These are phyloP conservation scores for Struthio camelus DNA, from an alignment of 2,113 vertebrate genomes.

Conservation along the genomic window DNA sequence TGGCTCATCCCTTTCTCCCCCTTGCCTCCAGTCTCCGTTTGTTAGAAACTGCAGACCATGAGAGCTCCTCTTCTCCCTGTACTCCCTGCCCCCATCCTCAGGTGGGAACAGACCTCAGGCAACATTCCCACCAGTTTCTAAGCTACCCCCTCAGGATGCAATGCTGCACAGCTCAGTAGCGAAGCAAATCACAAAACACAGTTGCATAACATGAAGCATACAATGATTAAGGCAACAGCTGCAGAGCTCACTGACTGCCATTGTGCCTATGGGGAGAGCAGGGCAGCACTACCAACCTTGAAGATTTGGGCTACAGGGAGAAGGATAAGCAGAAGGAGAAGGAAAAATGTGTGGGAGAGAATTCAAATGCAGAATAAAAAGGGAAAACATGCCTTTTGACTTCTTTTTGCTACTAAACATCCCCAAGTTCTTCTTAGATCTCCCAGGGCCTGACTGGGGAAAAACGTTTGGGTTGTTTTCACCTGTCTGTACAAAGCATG, in stretches of 20 bases:
- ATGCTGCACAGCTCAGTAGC: not conserved
- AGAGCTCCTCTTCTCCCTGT: not conserved
- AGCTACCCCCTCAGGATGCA: not conserved
- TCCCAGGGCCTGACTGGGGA: not conserved
- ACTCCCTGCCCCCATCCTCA: not conserved
- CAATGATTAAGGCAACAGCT: not conserved
- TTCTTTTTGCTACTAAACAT: not conserved
- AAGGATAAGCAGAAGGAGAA: not conserved
- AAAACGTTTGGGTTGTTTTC: too few species aligned
- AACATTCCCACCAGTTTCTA: not conserved
- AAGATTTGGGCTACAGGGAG: not conserved
- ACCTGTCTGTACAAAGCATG: too few species aligned
- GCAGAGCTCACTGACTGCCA: not conserved
- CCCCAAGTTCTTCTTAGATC: not conserved
- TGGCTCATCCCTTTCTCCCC: not conserved
- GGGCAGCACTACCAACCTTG: not conserved
- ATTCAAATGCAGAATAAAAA: not conserved
- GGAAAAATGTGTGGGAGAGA: not conserved
- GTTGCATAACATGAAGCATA: constrained; percentile 10
- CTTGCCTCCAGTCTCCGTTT: not conserved
- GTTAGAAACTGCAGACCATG: not conserved
- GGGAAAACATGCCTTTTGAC: not conserved
- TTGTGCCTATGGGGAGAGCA: not conserved
- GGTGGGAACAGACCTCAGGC: not conserved
- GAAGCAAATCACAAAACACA: not conserved